These are phyloP conservation scores for Psophia crepitans DNA, from an alignment of 2,113 vertebrate genomes.

Conservation along the genomic window DNA sequence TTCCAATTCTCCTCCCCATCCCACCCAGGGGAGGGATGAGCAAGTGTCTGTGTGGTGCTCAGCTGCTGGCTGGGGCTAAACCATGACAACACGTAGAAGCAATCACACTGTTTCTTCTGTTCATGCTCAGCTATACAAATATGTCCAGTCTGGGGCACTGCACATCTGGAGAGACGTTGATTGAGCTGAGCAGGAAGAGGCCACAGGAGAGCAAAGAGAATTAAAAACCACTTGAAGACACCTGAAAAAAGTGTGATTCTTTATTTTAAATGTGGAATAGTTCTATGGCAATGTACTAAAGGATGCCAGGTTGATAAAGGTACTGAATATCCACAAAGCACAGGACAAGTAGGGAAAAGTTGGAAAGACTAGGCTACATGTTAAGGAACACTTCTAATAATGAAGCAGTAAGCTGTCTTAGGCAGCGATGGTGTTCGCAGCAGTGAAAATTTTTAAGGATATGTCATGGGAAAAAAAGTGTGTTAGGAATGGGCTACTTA, in stretches of 20 bases:
- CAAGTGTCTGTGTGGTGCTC: too few species aligned
- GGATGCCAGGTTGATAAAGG: neutral
- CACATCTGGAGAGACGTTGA: neutral
- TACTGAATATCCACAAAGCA: neutral
- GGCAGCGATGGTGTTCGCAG: neutral
- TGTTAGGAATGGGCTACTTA: neutral
- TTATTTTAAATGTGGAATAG: neutral
- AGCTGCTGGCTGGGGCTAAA: too few species aligned
- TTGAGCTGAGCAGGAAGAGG: neutral
- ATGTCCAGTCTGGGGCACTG: neutral
- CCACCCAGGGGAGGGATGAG: too few species aligned
- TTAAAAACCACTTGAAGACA: neutral
- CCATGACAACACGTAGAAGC: neutral
- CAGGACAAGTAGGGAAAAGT: neutral
- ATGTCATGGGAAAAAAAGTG: fast-evolving
- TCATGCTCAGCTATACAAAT: neutral
- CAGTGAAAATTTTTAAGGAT: neutral
- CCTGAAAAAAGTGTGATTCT: neutral
- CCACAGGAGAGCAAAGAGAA: neutral
- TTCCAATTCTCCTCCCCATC: too few species aligned
- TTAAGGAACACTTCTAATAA: neutral
- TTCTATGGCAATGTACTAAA: neutral
- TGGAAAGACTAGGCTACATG: neutral
- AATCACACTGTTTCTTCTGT: neutral
- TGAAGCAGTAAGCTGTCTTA: neutral